Conservation (phyloP, 2,888 invertebrate species). For the Gandaritis pyraliata region DNA sequence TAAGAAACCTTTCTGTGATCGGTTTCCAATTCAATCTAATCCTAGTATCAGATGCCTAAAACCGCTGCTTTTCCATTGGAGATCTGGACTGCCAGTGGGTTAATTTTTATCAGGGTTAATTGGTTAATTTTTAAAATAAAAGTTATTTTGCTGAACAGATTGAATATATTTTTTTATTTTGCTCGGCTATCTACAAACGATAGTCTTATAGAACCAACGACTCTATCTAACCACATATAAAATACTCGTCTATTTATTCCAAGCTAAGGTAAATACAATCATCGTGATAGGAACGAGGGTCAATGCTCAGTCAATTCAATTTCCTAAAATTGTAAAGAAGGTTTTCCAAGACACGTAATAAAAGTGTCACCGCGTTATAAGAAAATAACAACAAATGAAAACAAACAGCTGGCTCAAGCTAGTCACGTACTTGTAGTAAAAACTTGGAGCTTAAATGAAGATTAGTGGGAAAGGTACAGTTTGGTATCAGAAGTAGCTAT, state of each 20-base stretch:
- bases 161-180: too few species aligned
- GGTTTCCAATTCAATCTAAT: too few species aligned
- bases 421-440: slow-evolving; percentile 43
- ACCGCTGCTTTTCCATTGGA: too few species aligned
- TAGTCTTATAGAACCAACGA: too few species aligned
- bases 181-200: too few species aligned
- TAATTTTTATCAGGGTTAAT: too few species aligned
- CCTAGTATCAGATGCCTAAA: too few species aligned
- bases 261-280: not conserved
- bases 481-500: slow-evolving; percentile 21
- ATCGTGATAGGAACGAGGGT: not conserved
- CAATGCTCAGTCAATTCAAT: slow-evolving; percentile 19
- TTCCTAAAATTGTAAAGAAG: slow-evolving; percentile 17
- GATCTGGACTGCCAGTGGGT: too few species aligned
- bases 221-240: too few species aligned
- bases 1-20: too few species aligned
- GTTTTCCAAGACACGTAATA: slow-evolving; percentile 27
- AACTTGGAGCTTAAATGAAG: slow-evolving; percentile 42
- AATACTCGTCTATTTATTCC: not conserved
- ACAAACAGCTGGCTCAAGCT: slow-evolving; percentile 36
- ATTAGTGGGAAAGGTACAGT: slow-evolving; percentile 46
- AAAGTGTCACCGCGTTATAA: slow-evolving; percentile 37
- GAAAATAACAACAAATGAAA: slow-evolving; percentile 39
- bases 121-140: too few species aligned
- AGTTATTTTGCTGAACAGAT: too few species aligned